Conservation (phyloP, 2,888 invertebrate genomes). For the Heteromyza rotundicornis region DNA sequence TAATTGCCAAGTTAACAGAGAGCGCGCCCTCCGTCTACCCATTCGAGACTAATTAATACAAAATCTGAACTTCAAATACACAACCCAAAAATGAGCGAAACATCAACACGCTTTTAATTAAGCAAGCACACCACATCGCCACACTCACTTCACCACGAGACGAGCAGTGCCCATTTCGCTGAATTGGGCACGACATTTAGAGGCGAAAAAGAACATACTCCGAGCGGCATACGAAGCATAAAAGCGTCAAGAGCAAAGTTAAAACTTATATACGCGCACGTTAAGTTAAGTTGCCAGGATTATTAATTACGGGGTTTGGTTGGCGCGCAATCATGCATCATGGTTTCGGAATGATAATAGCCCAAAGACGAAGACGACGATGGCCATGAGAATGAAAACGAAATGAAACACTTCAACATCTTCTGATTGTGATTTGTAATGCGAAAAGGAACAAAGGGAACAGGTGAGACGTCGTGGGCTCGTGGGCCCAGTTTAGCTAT, state of each 20-base stretch:
- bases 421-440: no score
- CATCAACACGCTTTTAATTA: conserved; percentile 22
- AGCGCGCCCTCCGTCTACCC: not conserved
- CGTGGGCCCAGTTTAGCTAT: not conserved
- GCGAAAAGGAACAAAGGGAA: no score
- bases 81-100: conserved; percentile 20
- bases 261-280: no score
- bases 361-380: no score
- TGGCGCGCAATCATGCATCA: conserved; percentile 29
- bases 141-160: not conserved
- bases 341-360: conserved; percentile 48
- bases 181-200: conserved; percentile 1
- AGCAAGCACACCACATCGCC: not conserved
- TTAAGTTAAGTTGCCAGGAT: conserved; percentile 42
- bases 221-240: no score
- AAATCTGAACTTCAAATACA: conserved; percentile 31
- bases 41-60: conserved; percentile 45
- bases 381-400: no score
- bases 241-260: no score
- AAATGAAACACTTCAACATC: no score
- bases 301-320: conserved; percentile 40
- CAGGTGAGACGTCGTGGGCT: conserved; percentile 29
- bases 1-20: conserved; percentile 39
- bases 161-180: not conserved
- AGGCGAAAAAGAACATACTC: no score